Evolutionary conservation across 2,888 invertebrate genomes (phyloP), one percentile per base, ranked within the genome.

Genomic region (Sabatieria punctata): DNA sequence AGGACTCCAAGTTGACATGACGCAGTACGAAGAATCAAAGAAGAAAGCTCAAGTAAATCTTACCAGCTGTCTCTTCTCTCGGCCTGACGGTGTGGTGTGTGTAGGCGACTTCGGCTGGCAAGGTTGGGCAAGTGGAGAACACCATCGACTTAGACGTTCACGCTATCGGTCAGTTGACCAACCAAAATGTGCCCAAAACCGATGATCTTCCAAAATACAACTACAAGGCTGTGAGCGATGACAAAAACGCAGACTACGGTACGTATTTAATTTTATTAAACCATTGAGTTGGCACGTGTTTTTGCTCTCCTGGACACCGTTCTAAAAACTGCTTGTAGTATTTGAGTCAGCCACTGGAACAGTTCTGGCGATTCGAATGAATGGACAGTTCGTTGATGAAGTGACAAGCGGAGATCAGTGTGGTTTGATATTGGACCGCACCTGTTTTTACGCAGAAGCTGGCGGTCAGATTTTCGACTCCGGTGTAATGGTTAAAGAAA

Each of bases 401-500:
- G 80, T 89, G 8, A 70, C 66, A 1, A 78, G 82, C 25, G 88
- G 88, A 0, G 79, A 85, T 60, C 84, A 86, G 67, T 88, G 88
- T 67, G 93, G 88, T 19, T 71, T 99, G 46, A 71, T 99, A 53
- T 71, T 97, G 49, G 85, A 97, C 66, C 76, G 74, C 59, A 97
- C 95, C 0, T 82, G 76, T 67, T 99, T 99, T 69, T 99, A 99
- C 69, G 93, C 97, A 1, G 97, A 99, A 69, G 88, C 93, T 70
- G 97, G 97, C 51, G 97, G 97, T 15, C 97, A 99, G 72, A 91
- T 88, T 59, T 91, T 78, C 66, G 97, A 99, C 66, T 84, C 85
- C 63, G 97, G 97, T 22, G 86, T 80, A 57, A 74, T 91, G 66
- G 54, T 49, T 0, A 86, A 85, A 72, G 65, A 73, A 4, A 76